These are phyloP conservation scores for Microcebus ravelobensis DNA, from an alignment of 2,113 vertebrate species.

Conservation along the genomic window DNA sequence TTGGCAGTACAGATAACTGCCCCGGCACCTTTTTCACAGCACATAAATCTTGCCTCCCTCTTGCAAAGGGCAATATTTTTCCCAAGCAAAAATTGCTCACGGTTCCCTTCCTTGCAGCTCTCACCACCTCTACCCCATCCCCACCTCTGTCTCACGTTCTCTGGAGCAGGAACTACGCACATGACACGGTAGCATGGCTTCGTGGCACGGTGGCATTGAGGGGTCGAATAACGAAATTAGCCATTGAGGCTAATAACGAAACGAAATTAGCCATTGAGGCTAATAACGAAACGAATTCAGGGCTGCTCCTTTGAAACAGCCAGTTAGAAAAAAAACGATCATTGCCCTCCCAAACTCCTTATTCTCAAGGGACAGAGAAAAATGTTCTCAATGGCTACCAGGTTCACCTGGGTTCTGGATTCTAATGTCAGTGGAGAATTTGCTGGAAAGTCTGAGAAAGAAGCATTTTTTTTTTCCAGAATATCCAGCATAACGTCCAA, in stretches of 20 bases:
- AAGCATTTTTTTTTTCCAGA: neutral
- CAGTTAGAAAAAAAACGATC: constrained; percentile 29
- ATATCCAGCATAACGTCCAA: neutral
- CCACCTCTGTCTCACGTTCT: neutral
- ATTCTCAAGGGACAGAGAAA: constrained; percentile 43
- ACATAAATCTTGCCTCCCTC: constrained; percentile 59
- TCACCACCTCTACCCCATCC: neutral
- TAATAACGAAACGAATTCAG: neutral
- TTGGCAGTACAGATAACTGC: constrained; percentile 53
- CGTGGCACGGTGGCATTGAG: neutral
- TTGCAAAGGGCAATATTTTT: constrained; percentile 48
- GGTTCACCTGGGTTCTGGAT: neutral
- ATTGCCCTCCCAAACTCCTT: neutral
- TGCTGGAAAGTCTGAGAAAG: neutral
- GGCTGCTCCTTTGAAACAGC: neutral
- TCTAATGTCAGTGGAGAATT: neutral
- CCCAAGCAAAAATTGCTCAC: neutral
- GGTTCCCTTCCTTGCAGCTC: neutral
- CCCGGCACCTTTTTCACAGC: constrained; percentile 64
- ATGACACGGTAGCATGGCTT: neutral
- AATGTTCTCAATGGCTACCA: constrained; percentile 7
- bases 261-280: too few relatives aligned
- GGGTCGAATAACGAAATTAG: too few relatives aligned
- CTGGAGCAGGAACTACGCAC: neutral
- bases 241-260: neutral